phyloP scores from a whole-genome alignment of 1,140 invertebrate species.

The Dreissena polymorpha region DNA sequence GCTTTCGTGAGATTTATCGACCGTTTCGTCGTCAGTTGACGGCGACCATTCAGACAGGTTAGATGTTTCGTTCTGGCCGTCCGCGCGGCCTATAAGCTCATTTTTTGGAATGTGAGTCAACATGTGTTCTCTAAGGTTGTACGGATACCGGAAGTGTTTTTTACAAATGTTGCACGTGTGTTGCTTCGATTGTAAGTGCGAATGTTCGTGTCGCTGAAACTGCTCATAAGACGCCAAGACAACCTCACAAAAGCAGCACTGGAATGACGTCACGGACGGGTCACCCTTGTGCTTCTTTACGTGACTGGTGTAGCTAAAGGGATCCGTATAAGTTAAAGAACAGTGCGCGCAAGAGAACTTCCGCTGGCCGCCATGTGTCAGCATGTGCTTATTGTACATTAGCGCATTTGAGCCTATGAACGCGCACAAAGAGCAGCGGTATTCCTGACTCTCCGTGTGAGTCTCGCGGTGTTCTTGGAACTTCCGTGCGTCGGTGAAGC shows the following conservation, averaged over 20 bases:
- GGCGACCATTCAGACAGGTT: neutral
- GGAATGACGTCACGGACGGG: constrained; percentile 55
- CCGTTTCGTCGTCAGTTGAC: neutral
- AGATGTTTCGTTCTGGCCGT: neutral
- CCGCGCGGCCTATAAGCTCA: neutral
- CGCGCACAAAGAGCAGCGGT: constrained; percentile 63
- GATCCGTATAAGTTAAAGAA: constrained; percentile 64
- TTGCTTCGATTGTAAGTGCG: constrained; percentile 65
- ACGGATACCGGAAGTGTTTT: constrained; percentile 65
- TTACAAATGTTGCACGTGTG: constrained; percentile 65
- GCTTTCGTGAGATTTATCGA: neutral
- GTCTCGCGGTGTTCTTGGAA: constrained; percentile 67
- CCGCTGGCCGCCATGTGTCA: constrained; percentile 64
- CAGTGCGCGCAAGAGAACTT: constrained; percentile 65
- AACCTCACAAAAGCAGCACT: constrained; percentile 69
- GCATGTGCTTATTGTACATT: constrained; percentile 68
- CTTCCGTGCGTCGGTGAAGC: constrained; percentile 61
- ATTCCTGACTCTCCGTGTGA: constrained; percentile 71
- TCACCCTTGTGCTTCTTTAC: constrained; percentile 68
- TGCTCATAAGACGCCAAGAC: constrained; percentile 62
- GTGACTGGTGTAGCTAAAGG: constrained; percentile 69
- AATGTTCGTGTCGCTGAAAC: constrained; percentile 70
- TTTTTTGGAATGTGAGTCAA: constrained; percentile 55
- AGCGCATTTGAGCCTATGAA: constrained; percentile 68
- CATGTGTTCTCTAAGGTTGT: constrained; percentile 64